Evolutionary conservation across 2,797 vertebrate genomes (phyloP).

Genomic region (Eulemur mongoz): DNA sequence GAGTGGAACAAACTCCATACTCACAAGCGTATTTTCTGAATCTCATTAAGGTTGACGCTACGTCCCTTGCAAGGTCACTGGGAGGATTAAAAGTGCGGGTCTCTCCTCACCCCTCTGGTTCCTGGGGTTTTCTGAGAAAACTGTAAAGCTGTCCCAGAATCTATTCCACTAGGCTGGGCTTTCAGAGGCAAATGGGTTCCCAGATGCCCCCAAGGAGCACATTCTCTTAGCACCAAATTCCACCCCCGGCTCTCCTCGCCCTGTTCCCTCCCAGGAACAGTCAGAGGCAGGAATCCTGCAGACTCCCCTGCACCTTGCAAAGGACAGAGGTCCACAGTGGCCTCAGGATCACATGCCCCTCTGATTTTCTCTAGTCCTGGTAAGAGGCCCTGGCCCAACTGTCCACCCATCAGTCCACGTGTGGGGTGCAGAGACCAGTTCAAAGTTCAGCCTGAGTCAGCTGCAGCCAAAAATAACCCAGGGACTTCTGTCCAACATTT

Average conservation of each 20-base stretch:
- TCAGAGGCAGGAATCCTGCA: neutral
- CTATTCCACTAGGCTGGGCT: neutral
- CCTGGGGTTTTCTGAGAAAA: neutral
- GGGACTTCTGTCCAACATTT: neutral
- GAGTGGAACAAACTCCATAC: neutral
- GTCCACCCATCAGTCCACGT: rapidly evolving
- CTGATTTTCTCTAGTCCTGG: neutral
- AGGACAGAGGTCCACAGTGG: neutral
- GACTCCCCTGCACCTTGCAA: neutral
- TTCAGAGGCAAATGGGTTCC: neutral
- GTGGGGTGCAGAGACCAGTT: neutral
- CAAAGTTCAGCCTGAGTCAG: neutral
- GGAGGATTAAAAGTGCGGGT: neutral
- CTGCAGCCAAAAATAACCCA: neutral
- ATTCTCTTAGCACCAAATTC: neutral
- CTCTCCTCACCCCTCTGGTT: neutral
- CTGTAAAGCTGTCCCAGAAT: neutral
- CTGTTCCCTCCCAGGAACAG: neutral
- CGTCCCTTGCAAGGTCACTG: rapidly evolving
- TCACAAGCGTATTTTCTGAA: neutral
- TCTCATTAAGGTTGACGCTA: neutral
- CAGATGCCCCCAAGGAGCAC: neutral
- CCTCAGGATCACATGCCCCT: neutral
- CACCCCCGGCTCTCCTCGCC: neutral
- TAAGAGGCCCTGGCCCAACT: neutral